phyloP scores from a whole-genome alignment of 2,113 vertebrate genomes.

The Ceyx melanurus region DNA sequence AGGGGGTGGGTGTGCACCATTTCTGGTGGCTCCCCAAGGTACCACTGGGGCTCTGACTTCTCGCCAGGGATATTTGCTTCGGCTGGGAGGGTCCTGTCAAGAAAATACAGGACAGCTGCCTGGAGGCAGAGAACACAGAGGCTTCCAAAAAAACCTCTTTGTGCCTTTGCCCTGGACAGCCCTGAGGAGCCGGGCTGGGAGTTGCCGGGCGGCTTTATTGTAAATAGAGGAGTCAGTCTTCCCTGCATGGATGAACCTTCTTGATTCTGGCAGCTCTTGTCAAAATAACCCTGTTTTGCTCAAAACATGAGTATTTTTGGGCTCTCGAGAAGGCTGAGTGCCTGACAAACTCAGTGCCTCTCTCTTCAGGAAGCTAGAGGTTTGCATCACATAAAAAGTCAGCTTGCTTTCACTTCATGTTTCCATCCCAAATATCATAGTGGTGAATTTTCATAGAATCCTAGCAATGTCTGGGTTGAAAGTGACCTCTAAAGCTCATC shows the following conservation, averaged over 20 bases:
- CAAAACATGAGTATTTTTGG: conserved; percentile 16
- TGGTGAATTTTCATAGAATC: not conserved
- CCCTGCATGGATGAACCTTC: not conserved
- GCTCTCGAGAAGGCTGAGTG: not conserved
- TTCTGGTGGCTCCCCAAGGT: not conserved
- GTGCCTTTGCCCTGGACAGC: conserved; percentile 37
- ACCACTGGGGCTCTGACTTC: not conserved
- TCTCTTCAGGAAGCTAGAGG: conserved; percentile 30
- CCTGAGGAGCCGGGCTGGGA: conserved; percentile 14
- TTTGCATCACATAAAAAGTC: not conserved
- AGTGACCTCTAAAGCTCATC: no score
- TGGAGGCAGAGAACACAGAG: not conserved
- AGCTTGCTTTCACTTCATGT: not conserved
- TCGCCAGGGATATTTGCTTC: not conserved
- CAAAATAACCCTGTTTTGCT: conserved; percentile 48
- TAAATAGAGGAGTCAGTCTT: conserved; percentile 27
- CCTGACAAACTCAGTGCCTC: not conserved
- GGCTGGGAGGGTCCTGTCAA: not conserved
- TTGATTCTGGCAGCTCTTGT: conserved; percentile 35
- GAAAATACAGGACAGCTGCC: conserved; percentile 26
- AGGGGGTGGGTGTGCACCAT: not conserved
- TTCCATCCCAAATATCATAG: not conserved
- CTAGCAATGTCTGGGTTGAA: no score
- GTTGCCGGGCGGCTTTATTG: not conserved
- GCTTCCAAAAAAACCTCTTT: conserved; percentile 53